phyloP scores from a whole-genome alignment of 2,888 invertebrate species.

The Plutella xylostella region DNA sequence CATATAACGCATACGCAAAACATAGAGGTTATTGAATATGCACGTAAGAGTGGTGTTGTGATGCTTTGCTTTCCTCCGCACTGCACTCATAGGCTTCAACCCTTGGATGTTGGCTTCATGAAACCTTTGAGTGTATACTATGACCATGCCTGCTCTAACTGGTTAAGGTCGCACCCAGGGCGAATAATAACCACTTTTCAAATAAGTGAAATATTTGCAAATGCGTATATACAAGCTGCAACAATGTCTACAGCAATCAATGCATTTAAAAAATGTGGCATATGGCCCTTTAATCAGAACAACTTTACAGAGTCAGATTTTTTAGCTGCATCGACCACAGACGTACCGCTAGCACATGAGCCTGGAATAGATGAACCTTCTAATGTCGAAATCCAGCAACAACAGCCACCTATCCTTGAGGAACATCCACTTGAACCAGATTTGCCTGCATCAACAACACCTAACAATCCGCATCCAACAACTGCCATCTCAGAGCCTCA shows the following conservation, averaged over 20 bases:
- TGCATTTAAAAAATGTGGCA: constrained; percentile 20
- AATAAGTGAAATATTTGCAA: constrained; percentile 22
- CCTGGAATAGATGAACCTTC: constrained; percentile 2
- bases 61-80: constrained; percentile 21
- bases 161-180: constrained; percentile 21
- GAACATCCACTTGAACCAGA: too few species aligned
- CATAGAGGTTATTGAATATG: constrained; percentile 15
- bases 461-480: neutral
- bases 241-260: constrained; percentile 23
- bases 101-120: constrained; percentile 17
- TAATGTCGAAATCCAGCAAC: constrained; percentile 3
- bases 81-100: constrained; percentile 16
- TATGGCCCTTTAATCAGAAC: constrained; percentile 21
- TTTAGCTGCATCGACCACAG: constrained; percentile 19
- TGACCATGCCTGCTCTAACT: constrained; percentile 17
- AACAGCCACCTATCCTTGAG: too few species aligned
- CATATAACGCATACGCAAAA: constrained; percentile 19
- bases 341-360: constrained; percentile 10
- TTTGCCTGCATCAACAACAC: constrained; percentile 1
- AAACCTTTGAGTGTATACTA: constrained; percentile 19
- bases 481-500: constrained; percentile 8
- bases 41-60: constrained; percentile 17
- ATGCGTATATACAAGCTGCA: constrained; percentile 20
- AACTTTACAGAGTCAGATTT: constrained; percentile 20
- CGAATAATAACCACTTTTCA: constrained; percentile 20